A percentile compares a stretch with the other conserved stretches of the same genome.
phyloP scores from a whole-genome alignment of 2,888 invertebrate species.

The Folsomia manolachei region DNA sequence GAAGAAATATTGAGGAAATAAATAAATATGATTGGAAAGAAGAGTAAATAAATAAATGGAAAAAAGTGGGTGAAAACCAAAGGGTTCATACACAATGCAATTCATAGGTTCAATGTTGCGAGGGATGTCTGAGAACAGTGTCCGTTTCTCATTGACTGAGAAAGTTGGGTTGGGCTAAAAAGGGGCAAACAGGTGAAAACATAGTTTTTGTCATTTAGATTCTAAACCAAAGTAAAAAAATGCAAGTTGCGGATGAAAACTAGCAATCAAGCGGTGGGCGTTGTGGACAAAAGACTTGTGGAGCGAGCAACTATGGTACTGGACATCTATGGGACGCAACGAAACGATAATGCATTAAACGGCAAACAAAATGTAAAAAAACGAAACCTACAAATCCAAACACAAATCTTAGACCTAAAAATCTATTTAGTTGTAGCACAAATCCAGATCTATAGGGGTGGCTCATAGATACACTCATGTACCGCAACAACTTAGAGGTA shows the following conservation, averaged over 20 bases:
- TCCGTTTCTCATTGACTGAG: constrained; percentile 18
- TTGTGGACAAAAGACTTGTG: too few species aligned
- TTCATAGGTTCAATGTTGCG: constrained; percentile 27
- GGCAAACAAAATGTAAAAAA: not conserved
- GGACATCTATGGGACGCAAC: not conserved
- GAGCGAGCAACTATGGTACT: not conserved
- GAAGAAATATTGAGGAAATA: not conserved
- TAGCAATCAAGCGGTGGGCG: not conserved
- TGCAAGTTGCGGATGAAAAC: too few species aligned
- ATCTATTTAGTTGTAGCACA: too few species aligned
- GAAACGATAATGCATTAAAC: not conserved
- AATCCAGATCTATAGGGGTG: too few species aligned
- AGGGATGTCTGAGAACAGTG: constrained; percentile 20
- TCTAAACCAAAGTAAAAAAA: too few species aligned
- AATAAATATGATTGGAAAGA: constrained; percentile 4
- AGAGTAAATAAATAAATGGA: constrained; percentile 16
- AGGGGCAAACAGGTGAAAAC: constrained; percentile 2
- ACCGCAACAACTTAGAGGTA: too few species aligned
- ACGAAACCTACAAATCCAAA: too few species aligned
- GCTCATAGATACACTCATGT: too few species aligned
- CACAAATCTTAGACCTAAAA: not conserved
- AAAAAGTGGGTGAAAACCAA: constrained; percentile 19
- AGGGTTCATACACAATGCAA: constrained; percentile 31
- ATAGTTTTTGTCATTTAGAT: too few species aligned
- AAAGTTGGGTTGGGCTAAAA: not conserved